phyloP scores from a whole-genome alignment of 2,888 invertebrate genomes.

The Ectemnius cavifrons region DNA sequence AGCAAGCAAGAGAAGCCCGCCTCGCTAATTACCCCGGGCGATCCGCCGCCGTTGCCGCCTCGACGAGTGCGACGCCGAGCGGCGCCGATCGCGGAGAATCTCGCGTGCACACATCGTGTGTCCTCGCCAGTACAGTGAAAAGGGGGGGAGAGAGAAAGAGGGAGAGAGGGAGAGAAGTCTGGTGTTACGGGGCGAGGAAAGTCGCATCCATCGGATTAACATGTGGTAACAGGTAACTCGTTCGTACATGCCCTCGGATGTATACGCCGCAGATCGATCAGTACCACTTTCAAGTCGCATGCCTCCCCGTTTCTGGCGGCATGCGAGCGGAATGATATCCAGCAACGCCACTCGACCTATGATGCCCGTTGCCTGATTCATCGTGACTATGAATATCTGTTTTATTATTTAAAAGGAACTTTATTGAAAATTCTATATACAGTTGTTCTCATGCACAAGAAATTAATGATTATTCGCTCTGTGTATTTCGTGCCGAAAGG shows the following conservation, averaged over 20 bases:
- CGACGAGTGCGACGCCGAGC: constrained; percentile 19
- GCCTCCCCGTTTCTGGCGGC: constrained; percentile 16
- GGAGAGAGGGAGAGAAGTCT: background rate
- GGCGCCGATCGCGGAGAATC: constrained; percentile 35
- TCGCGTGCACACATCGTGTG: constrained; percentile 17
- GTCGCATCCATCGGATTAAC: constrained; percentile 49
- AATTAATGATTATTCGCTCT: no score
- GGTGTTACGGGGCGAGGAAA: constrained; percentile 45
- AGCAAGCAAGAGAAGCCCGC: constrained; percentile 20
- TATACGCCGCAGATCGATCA: constrained; percentile 45
- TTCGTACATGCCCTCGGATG: constrained; percentile 42
- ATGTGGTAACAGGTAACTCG: constrained; percentile 52
- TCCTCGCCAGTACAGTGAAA: no score
- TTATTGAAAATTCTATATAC: no score
- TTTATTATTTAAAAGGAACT: no score
- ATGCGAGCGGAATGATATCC: constrained; percentile 46
- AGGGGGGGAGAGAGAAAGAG: no score
- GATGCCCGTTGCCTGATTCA: no score
- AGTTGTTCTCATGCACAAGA: no score
- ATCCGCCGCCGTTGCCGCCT: no score
- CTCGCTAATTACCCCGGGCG: constrained; percentile 48
- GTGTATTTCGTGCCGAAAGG: background rate
- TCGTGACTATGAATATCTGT: no score
- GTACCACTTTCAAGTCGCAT: constrained; percentile 18
- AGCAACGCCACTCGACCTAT: constrained; percentile 17